These are phyloP conservation scores for Epizoanthus illoricatus DNA, from an alignment of 92 coral and sea anemone genomes.

Conservation along the genomic window DNA sequence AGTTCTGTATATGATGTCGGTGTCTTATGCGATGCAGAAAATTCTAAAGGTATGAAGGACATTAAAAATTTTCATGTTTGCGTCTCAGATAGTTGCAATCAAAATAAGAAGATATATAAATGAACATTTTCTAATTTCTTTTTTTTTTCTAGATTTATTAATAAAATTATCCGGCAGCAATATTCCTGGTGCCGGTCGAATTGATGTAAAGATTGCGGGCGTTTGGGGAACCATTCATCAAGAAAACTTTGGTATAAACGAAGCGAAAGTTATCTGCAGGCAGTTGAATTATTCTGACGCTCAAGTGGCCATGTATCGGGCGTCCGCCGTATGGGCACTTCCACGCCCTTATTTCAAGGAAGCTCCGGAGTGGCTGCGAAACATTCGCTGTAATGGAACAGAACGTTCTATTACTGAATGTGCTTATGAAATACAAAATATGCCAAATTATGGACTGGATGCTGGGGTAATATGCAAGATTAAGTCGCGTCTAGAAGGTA, in stretches of 20 bases:
- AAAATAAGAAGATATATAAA: neutral
- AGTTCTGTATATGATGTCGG: conserved; percentile 18
- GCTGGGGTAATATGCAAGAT: conserved; percentile 33
- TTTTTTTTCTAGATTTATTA: neutral
- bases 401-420: conserved; percentile 17
- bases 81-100: too few relatives aligned
- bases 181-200: conserved; percentile 24
- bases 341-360: conserved; percentile 18
- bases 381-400: conserved; percentile 25
- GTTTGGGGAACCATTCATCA: conserved; percentile 42
- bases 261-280: conserved; percentile 26
- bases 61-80: neutral
- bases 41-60: neutral
- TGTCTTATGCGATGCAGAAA: conserved; percentile 10
- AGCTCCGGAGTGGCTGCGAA: conserved; percentile 21
- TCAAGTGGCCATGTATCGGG: conserved; percentile 11
- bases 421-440: conserved; percentile 14
- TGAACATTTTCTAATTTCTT: neutral
- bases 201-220: conserved; percentile 32
- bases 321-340: conserved; percentile 29
- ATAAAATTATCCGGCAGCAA: conserved; percentile 17
- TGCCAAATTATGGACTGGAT: conserved; percentile 39
- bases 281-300: conserved; percentile 30
- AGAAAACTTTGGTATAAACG: conserved; percentile 22
- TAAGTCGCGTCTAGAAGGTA: neutral